Percentiles rank a stretch among this genome's conserved stretches.
These are phyloP conservation scores for Conus ventricosus DNA, from an alignment of 1,140 invertebrate genomes.

Conservation along the genomic window DNA sequence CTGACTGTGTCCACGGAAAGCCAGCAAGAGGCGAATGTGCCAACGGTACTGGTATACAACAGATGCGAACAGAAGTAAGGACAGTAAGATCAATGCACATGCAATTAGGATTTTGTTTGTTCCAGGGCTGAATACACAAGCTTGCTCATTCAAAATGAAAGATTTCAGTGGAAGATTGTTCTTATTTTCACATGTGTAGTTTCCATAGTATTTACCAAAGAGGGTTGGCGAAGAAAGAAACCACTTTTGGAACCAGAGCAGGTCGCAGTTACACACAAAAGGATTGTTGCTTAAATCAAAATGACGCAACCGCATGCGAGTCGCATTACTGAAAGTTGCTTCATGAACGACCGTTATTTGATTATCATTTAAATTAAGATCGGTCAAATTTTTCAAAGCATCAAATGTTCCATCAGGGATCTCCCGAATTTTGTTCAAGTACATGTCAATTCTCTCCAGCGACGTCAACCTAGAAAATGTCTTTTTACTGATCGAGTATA, in stretches of 20 bases:
- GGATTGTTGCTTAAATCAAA: slow-evolving; percentile 7
- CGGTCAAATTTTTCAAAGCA: neutral
- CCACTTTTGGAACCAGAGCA: slow-evolving; percentile 34
- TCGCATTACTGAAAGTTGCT: neutral
- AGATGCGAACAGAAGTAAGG: neutral
- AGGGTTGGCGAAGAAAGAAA: neutral
- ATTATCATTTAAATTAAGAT: neutral
- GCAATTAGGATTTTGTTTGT: neutral
- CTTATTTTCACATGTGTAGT: neutral
- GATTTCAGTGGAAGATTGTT: neutral
- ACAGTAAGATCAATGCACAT: neutral
- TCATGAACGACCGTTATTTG: neutral
- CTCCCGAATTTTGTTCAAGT: neutral
- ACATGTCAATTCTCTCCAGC: neutral
- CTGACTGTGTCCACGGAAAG: neutral
- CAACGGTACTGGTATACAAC: neutral
- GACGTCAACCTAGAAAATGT: neutral
- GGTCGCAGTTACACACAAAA: slow-evolving; percentile 25
- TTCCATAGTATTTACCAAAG: neutral
- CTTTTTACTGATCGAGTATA: neutral
- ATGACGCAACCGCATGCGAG: neutral
- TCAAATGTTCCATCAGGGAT: slow-evolving; percentile 21
- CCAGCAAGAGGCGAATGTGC: slow-evolving; percentile 12
- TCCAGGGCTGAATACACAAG: neutral
- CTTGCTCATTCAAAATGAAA: slow-evolving; percentile 1